A percentile compares a stretch with the other conserved stretches of the same genome.
Evolutionary conservation across 2,797 vertebrate species (phyloP).

Genomic region (Coluber constrictor): DNA sequence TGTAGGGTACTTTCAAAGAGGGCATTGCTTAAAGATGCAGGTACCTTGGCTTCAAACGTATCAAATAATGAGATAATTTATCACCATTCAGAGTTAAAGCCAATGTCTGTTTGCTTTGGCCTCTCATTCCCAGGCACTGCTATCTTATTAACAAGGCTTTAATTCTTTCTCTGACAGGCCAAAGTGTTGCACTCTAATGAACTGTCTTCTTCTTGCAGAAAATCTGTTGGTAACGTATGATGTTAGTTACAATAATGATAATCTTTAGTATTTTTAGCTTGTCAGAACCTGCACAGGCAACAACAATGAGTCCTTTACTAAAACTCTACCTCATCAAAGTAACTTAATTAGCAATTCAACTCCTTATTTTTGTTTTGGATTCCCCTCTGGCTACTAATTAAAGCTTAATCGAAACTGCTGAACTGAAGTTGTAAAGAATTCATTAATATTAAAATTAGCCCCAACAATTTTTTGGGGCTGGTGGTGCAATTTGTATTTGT

Average conservation of each 20-base stretch:
- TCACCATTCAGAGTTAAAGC: conserved; percentile 62
- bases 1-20: conserved; percentile 42
- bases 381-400: conserved; percentile 99
- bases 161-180: conserved; percentile 70
- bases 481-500: conserved; percentile 84
- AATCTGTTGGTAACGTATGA: conserved; percentile 63
- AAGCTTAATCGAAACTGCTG: conserved; percentile 99
- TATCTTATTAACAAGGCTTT: conserved; percentile 73
- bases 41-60: conserved; percentile 51
- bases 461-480: conserved; percentile 85
- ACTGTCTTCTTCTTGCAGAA: conserved; percentile 68
- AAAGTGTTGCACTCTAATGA: conserved; percentile 71
- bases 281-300: conserved; percentile 81
- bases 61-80: conserved; percentile 68
- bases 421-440: conserved; percentile 99
- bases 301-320: conserved; percentile 84
- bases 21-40: conserved; percentile 49
- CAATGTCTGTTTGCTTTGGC: conserved; percentile 58
- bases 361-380: conserved; percentile 99
- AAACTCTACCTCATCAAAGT: conserved; percentile 87
- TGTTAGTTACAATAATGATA: conserved; percentile 78
- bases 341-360: conserved; percentile 98
- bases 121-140: conserved; percentile 51
- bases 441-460: conserved; percentile 99
- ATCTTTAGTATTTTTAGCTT: conserved; percentile 83